A percentile compares a stretch with the other conserved stretches of the same genome.
Conservation (phyloP, 2,888 invertebrate species). For the Pammene aurita region DNA sequence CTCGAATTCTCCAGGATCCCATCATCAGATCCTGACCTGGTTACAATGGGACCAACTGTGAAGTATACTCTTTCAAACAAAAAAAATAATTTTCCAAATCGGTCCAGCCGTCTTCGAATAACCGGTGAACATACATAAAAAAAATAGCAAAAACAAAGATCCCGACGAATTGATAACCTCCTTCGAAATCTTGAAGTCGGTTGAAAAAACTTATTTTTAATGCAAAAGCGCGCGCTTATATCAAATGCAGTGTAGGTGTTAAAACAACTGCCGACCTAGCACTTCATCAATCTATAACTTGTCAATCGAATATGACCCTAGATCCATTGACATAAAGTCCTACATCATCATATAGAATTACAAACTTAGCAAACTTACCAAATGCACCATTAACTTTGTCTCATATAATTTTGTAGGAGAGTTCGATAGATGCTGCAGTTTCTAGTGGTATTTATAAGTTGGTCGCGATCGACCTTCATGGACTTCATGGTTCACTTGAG, state of each 20-base stretch:
- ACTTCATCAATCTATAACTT: background rate
- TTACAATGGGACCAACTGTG: too few species aligned
- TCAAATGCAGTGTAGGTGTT: constrained; percentile 15
- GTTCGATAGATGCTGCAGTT: background rate
- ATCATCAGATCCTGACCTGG: too few species aligned
- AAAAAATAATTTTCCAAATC: too few species aligned
- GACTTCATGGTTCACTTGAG: constrained; percentile 37
- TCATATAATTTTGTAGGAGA: constrained; percentile 1
- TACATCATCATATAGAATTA: constrained; percentile 4
- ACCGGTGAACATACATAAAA: too few species aligned
- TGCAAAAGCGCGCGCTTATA: background rate
- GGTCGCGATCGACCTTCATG: constrained; percentile 17
- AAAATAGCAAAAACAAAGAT: too few species aligned
- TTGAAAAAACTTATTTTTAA: too few species aligned
- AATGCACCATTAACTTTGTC: constrained; percentile 3
- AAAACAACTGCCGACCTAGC: constrained; percentile 23
- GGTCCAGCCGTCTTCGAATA: too few species aligned
- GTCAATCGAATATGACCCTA: constrained; percentile 1
- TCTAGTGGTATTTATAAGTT: constrained; percentile 11
- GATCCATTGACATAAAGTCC: background rate
- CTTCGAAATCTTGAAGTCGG: too few species aligned
- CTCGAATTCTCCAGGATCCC: too few species aligned
- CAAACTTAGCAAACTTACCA: constrained; percentile 9
- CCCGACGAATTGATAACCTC: too few species aligned
- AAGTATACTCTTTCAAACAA: too few species aligned